phyloP scores from a whole-genome alignment of 1,140 invertebrate species.

The Drosophila burlai region DNA sequence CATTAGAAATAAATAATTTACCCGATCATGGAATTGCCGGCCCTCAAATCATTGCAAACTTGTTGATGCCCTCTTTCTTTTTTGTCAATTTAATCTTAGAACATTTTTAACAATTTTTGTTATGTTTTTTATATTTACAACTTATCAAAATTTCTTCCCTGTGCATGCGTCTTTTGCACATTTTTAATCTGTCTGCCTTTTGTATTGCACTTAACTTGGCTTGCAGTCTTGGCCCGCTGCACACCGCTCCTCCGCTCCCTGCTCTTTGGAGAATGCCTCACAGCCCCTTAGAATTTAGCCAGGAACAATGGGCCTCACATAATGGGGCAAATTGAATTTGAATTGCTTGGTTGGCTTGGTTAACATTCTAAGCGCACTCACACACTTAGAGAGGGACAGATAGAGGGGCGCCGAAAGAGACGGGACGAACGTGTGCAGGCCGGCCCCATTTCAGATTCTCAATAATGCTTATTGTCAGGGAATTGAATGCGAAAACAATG shows the following conservation, averaged over 20 bases:
- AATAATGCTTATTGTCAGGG: slow-evolving; percentile 66
- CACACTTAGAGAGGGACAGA: slow-evolving; percentile 12
- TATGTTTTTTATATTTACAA: neutral
- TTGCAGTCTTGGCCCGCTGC: slow-evolving; percentile 54
- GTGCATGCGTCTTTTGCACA: slow-evolving; percentile 68
- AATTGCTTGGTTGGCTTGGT: slow-evolving; percentile 74
- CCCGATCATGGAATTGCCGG: neutral
- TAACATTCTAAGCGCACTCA: slow-evolving; percentile 58
- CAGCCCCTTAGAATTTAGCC: slow-evolving; percentile 63
- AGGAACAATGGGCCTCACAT: slow-evolving; percentile 79
- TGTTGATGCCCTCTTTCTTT: neutral
- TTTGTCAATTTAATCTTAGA: neutral
- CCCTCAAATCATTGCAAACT: neutral
- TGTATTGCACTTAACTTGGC: slow-evolving; percentile 80
- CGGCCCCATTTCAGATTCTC: slow-evolving; percentile 58
- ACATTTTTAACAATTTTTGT: too few relatives aligned
- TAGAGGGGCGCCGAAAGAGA: slow-evolving; percentile 8
- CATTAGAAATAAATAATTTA: neutral
- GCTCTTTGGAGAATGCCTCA: slow-evolving; percentile 29
- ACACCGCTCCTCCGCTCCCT: neutral
- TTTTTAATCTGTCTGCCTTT: slow-evolving; percentile 77
- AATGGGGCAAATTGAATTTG: slow-evolving; percentile 85
- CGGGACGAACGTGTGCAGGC: slow-evolving; percentile 29
- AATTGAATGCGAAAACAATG: slow-evolving; percentile 65
- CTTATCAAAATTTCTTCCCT: neutral